Conservation (phyloP, 2,797 vertebrate species). For the Emys orbicularis region DNA sequence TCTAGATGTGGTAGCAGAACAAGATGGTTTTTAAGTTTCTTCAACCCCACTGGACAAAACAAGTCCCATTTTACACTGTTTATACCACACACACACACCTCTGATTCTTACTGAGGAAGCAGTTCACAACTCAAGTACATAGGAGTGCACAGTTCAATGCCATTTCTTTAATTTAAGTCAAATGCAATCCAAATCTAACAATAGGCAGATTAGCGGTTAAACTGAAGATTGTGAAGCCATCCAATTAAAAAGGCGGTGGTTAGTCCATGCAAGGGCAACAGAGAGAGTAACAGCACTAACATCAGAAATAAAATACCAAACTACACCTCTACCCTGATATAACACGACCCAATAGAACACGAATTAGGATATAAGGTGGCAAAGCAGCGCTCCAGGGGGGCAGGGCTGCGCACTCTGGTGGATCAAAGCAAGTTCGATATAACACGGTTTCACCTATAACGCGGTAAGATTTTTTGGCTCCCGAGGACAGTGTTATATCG, state of each 20-base stretch:
- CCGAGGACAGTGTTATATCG: too few species aligned
- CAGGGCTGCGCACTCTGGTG: too few species aligned
- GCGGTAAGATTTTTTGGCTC: too few species aligned
- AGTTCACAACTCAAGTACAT: not conserved
- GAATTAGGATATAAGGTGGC: too few species aligned
- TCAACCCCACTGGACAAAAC: constrained; percentile 7
- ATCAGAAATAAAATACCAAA: not conserved
- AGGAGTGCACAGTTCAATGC: not conserved
- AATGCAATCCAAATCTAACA: not conserved
- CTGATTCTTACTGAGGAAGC: not conserved
- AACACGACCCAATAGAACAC: too few species aligned
- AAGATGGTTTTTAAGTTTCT: not conserved
- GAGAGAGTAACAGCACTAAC: not conserved
- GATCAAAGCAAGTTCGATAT: too few species aligned
- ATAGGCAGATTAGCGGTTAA: fast-evolving
- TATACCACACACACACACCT: constrained; percentile 43
- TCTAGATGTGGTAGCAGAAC: not conserved
- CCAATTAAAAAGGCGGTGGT: fast-evolving
- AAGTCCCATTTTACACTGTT: constrained; percentile 48
- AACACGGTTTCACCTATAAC: too few species aligned
- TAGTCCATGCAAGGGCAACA: not conserved
- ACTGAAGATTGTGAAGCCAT: not conserved
- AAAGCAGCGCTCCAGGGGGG: too few species aligned
- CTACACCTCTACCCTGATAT: not conserved
- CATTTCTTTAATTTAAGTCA: not conserved